Conservation (phyloP, 1,140 invertebrate species). For the Caenorhabditis remanei region DNA sequence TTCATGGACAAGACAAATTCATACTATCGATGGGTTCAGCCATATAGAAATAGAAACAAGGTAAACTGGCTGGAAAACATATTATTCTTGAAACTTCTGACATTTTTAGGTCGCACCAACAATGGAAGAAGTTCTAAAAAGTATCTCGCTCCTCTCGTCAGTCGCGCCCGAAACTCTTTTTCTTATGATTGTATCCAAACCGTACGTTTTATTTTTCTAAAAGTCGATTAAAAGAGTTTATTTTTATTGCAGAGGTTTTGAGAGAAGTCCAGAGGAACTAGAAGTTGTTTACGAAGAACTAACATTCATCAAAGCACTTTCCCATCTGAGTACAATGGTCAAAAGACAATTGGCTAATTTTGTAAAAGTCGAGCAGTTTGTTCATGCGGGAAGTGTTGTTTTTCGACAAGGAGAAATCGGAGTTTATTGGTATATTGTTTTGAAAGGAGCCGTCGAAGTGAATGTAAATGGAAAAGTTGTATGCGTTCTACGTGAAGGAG, state of each 20-base stretch:
- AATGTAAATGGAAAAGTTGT: conserved; percentile 89
- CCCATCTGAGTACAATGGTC: conserved; percentile 87
- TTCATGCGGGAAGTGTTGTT: conserved; percentile 84
- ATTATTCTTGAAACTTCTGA: background rate
- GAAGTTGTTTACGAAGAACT: conserved; percentile 89
- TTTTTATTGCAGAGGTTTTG: conserved; percentile 81
- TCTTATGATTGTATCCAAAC: conserved; percentile 86
- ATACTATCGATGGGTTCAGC: conserved; percentile 84
- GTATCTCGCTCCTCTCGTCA: conserved; percentile 82
- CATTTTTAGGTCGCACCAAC: conserved; percentile 19
- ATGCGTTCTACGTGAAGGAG: conserved; percentile 86
- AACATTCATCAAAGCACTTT: conserved; percentile 86
- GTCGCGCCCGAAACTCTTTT: conserved; percentile 85
- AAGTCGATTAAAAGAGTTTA: background rate
- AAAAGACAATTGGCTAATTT: conserved; percentile 87
- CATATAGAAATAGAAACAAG: conserved; percentile 52
- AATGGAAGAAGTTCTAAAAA: conserved; percentile 83
- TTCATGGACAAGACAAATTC: conserved; percentile 87
- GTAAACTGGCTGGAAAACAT: background rate
- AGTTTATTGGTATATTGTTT: conserved; percentile 89
- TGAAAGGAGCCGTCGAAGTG: conserved; percentile 88
- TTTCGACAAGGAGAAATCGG: conserved; percentile 91
- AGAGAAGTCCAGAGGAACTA: conserved; percentile 85
- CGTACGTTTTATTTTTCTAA: conserved; percentile 81
- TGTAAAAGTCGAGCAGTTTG: conserved; percentile 87